phyloP scores from a whole-genome alignment of 2,888 invertebrate genomes.

The Drosophila eohydei region DNA sequence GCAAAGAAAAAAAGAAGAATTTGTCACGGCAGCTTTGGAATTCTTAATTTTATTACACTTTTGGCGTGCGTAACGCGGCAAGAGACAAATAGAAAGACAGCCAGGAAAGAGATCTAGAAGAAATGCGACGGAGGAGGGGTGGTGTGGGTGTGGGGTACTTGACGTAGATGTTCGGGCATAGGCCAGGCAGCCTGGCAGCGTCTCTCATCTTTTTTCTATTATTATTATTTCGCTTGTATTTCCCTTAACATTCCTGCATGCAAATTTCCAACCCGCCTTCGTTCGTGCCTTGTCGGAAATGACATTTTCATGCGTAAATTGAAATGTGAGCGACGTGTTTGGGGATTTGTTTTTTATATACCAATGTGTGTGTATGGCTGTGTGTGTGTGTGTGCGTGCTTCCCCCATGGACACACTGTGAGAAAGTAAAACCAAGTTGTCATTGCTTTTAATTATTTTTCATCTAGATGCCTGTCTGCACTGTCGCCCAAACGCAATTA shows the following conservation, averaged over 20 bases:
- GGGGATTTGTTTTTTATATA: constrained; percentile 61
- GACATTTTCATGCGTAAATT: constrained; percentile 84
- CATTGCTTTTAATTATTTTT: constrained; percentile 77
- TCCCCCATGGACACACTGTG: constrained; percentile 17
- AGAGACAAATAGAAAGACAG: constrained; percentile 57
- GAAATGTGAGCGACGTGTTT: constrained; percentile 83
- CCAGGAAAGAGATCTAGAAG: constrained; percentile 15
- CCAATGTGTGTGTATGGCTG: neutral
- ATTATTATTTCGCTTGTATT: constrained; percentile 19
- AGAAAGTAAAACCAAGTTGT: constrained; percentile 66
- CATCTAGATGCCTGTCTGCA: constrained; percentile 43
- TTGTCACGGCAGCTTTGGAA: constrained; percentile 83
- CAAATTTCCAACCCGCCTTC: constrained; percentile 63
- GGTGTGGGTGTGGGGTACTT: neutral
- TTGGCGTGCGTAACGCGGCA: constrained; percentile 64
- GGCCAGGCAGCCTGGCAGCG: constrained; percentile 30
- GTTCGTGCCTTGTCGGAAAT: constrained; percentile 62
- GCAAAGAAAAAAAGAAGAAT: constrained; percentile 41
- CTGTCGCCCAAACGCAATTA: constrained; percentile 47
- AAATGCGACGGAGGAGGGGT: neutral
- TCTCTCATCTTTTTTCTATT: constrained; percentile 12
- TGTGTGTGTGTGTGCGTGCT: constrained; percentile 14
- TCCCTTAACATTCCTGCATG: constrained; percentile 70
- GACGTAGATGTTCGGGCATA: constrained; percentile 18
- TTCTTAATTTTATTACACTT: constrained; percentile 83